phyloP scores from a whole-genome alignment of 2,797 vertebrate genomes.

The Toxotes lorentzi region DNA sequence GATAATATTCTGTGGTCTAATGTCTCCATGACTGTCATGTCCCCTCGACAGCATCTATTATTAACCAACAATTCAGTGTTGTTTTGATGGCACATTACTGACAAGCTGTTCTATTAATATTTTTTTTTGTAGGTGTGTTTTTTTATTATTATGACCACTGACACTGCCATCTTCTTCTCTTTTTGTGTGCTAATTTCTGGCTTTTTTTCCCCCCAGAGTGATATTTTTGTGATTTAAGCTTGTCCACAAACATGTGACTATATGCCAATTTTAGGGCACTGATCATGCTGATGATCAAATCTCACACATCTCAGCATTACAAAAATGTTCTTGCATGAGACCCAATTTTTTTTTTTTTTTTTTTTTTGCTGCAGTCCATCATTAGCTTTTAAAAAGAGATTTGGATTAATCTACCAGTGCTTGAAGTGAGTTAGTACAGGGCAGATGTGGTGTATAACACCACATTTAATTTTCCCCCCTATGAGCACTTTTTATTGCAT shows the following conservation, averaged over 20 bases:
- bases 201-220: too few species aligned
- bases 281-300: not conserved
- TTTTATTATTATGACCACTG: too few species aligned
- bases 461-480: not conserved
- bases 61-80: not conserved
- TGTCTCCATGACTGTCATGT: not conserved
- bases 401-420: conserved; percentile 1
- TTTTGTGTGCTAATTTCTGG: too few species aligned
- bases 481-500: conserved; percentile 15
- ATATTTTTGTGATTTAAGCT: too few species aligned
- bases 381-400: not conserved
- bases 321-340: not conserved
- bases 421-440: not conserved
- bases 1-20: not conserved
- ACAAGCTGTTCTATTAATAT: not conserved
- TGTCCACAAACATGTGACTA: too few species aligned
- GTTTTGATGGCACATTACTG: not conserved
- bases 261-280: not conserved
- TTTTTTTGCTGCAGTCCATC: not conserved
- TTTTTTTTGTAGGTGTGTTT: too few species aligned
- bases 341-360: not conserved
- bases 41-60: not conserved
- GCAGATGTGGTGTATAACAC: conserved; percentile 12
- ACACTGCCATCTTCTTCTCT: too few species aligned
- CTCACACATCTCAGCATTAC: not conserved